Base-by-base conservation (phyloP, 2,113 vertebrate species). In the Pterophyllum scalare region DNA sequence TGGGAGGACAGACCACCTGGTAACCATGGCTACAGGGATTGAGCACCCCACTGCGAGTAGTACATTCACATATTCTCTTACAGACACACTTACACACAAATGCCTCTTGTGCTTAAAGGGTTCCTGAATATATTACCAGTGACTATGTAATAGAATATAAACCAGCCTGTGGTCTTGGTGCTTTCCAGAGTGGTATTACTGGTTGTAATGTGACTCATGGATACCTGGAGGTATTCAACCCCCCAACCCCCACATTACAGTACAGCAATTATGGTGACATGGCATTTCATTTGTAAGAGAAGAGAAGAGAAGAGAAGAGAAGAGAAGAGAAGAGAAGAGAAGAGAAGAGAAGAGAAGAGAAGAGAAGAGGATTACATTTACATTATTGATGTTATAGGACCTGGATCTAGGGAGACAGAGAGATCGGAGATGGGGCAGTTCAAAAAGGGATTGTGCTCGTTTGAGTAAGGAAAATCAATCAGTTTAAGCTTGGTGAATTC, bases 341-440 rank as follows among this genome's bases (percentile, higher is more conserved):
- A 40, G 62, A 77, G 52, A 56, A 49, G 31, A 70, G 80, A 49
- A 61, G 31, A 70, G 43, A 77, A 49, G 65, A 84, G 57, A 77
- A 33, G 79, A 87, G 52, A 74, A 84, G 85, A 77, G 84, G n/a
- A 92, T 94, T 91, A 88, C 89, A 94, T 94, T 93, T 88, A 86
- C 92, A 91, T 95, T 92, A 94, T 92, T 93, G 93, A 94, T 86
- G 77, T 77, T 70, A 80, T 46, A 60, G 85, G 80, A 84, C 52
- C 72, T 62, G 74, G 60, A 46, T 92, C 85, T 61, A 49, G 78
- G 83, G 81, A 80, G 86, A 83, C 70, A 6, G 83, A 80, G 77
- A 43, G 81, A 85, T 85, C 6, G 76, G 79, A 83, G 59, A 54
- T 57, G 49, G 77, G 54, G 81, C 82, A 57, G 72, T 13, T 80